Evolutionary conservation across 2,797 vertebrate species (phyloP), one percentile per base, ranked within the genome.

Genomic region (Petrocephalus schoutedeni): DNA sequence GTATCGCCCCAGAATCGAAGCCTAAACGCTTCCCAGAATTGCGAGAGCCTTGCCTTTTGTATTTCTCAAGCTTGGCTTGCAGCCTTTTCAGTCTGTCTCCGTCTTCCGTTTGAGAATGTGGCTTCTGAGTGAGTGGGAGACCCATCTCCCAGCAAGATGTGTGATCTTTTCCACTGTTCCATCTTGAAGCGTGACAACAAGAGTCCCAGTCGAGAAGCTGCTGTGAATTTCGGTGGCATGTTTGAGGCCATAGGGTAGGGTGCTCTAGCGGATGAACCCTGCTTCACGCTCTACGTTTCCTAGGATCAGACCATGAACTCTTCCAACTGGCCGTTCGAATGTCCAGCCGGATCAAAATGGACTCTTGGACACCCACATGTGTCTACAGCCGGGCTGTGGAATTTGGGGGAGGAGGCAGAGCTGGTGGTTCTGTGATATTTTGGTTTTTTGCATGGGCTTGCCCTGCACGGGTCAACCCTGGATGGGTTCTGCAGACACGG

Each of bases 401-500:
- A 56, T 36, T 5, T 4, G n/a, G 21, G n/a, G 23, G 54, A 86
- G 84, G 32, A 41, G 56, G 16, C 12, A 36, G 84, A 56, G 7
- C 56, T 19, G 84, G 84, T 58, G 53, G 14, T 86, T 86, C 84
- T 59, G 83, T 58, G 83, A 56, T 85, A 57, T 85, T 83, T 54
- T 54, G 45, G 83, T 57, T 85, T 85, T 59, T 56, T 85, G 56
- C 7, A 14, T 36, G 84, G 53, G 54, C 28, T 21, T 85, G 23
- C 10, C 54, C 53, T 57, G 54, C n/a, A 59, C 16, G 54, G 21
- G 32, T 36, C 12, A 14, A 56, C 28, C 86, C 12, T 21, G 61
- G 86, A 87, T 49, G 58, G 58, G 59, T 53, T 87, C 41, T 41
- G 58, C 61, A 87, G 36, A 87, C 41, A 57, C 10, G 41, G 41